Percentiles rank a stretch among this genome's conserved stretches.
These are phyloP conservation scores for Mus spretus DNA, from an alignment of 2,797 vertebrate genomes.

Conservation along the genomic window DNA sequence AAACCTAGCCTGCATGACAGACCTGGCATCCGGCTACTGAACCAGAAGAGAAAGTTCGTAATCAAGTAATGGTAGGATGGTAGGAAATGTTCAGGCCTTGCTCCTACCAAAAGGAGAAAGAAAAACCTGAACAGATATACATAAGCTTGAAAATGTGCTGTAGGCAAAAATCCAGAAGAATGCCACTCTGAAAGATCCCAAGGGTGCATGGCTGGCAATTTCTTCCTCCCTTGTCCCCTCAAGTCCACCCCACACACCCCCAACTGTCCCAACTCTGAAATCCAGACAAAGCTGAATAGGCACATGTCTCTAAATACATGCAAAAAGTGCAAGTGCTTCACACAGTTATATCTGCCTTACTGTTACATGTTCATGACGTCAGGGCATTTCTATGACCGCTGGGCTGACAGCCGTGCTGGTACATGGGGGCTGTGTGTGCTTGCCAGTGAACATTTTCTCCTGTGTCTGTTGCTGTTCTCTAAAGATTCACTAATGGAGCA, in stretches of 20 bases:
- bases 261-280: not conserved
- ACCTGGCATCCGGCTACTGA: not conserved
- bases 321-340: not conserved
- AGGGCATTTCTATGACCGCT: not conserved
- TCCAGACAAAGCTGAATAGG: not conserved
- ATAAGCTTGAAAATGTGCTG: not conserved
- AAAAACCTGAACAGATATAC: not conserved
- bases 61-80: fast-evolving
- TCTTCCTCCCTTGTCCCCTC: not conserved
- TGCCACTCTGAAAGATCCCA: not conserved
- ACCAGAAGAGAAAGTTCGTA: not conserved
- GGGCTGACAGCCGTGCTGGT: not conserved
- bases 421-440: not conserved
- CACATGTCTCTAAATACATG: constrained; percentile 1
- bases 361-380: not conserved
- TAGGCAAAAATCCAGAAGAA: not conserved
- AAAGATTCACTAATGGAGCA: not conserved
- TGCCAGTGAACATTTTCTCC: not conserved
- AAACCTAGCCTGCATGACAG: not conserved
- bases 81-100: not conserved
- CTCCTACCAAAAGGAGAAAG: not conserved
- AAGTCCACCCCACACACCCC: too few species aligned
- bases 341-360: not conserved
- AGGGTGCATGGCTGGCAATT: not conserved
- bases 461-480: not conserved